phyloP scores from a whole-genome alignment of 2,113 vertebrate species.

The Macaca mulatta region DNA sequence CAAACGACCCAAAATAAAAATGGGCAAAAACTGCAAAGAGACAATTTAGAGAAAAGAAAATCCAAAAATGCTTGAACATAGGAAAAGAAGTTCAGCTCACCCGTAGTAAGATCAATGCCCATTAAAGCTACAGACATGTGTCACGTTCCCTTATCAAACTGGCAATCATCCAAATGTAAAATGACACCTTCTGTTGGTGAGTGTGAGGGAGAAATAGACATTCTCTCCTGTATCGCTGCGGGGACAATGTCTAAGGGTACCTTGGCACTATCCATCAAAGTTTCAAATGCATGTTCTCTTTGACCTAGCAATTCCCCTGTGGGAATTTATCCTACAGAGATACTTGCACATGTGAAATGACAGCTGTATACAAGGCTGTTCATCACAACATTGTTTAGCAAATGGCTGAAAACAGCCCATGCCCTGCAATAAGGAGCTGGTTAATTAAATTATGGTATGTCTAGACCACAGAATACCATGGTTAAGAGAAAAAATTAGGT shows the following conservation, averaged over 20 bases:
- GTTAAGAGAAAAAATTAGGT: background rate
- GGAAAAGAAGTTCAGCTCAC: background rate
- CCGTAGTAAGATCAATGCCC: accelerated
- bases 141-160: background rate
- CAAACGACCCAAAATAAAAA: background rate
- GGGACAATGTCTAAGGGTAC: background rate
- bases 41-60: background rate
- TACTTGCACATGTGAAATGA: accelerated
- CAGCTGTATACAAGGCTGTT: background rate
- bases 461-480: accelerated
- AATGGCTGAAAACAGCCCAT: too few relatives aligned
- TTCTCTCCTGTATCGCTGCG: accelerated
- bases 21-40: background rate
- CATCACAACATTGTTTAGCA: background rate
- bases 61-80: accelerated
- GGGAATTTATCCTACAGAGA: background rate
- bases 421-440: background rate
- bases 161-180: background rate
- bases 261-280: accelerated
- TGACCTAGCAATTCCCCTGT: background rate
- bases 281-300: background rate
- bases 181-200: accelerated
- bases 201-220: accelerated
- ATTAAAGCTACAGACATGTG: accelerated
- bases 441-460: background rate